phyloP scores from a whole-genome alignment of 1,140 invertebrate genomes.

The Calosoma granatense region DNA sequence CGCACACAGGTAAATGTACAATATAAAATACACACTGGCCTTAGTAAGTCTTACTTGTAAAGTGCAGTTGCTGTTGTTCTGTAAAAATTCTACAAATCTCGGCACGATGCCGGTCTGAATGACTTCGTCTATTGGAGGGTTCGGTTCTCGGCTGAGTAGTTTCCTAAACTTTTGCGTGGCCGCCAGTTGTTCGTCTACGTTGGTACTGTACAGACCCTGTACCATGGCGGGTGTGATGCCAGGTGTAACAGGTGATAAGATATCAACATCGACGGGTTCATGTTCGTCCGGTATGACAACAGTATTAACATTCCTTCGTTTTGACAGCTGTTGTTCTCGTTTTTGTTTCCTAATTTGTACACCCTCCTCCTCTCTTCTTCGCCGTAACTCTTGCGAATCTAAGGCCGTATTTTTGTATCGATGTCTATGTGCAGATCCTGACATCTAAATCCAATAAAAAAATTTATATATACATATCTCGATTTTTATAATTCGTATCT shows the following conservation, averaged over 20 bases:
- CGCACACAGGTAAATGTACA: background rate
- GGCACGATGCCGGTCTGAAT: slow-evolving; percentile 93
- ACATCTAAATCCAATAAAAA: slow-evolving; percentile 58
- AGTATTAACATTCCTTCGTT: slow-evolving; percentile 76
- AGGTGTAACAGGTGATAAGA: slow-evolving; percentile 30
- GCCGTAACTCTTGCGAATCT: slow-evolving; percentile 83
- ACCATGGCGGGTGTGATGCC: slow-evolving; percentile 71
- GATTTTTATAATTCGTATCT: too few species aligned
- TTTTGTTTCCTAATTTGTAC: slow-evolving; percentile 93
- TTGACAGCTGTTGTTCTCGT: slow-evolving; percentile 85
- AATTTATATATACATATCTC: too few species aligned
- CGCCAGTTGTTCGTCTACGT: slow-evolving; percentile 68
- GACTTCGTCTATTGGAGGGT: slow-evolving; percentile 98
- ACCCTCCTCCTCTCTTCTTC: slow-evolving; percentile 90
- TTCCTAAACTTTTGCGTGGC: slow-evolving; percentile 95
- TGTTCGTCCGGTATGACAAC: slow-evolving; percentile 43
- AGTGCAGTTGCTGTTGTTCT: slow-evolving; percentile 71
- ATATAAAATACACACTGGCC: background rate
- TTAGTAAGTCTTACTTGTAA: slow-evolving; percentile 60
- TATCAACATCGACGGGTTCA: slow-evolving; percentile 34
- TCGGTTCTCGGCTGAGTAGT: slow-evolving; percentile 88
- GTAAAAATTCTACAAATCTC: slow-evolving; percentile 88
- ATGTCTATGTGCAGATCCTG: slow-evolving; percentile 70
- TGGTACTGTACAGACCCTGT: slow-evolving; percentile 69
- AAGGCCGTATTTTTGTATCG: slow-evolving; percentile 91